Conservation (phyloP, 2,888 invertebrate species). For the Cryptocephalus primarius region DNA sequence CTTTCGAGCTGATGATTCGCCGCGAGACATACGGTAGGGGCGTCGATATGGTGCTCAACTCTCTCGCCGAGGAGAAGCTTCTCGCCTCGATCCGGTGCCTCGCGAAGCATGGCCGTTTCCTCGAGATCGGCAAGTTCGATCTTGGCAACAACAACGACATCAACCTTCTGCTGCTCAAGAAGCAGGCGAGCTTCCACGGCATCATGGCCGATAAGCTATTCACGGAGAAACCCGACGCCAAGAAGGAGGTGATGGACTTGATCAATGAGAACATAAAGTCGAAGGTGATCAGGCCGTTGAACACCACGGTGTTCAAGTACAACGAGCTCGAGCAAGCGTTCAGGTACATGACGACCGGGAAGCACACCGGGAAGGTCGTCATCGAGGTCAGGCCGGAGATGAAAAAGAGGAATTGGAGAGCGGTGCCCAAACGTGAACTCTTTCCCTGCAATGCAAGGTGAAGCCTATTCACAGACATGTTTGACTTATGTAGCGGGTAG, state of each 20-base stretch:
- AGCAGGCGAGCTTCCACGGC: slow-evolving; percentile 66
- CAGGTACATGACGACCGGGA: slow-evolving; percentile 52
- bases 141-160: slow-evolving; percentile 54
- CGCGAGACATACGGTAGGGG: slow-evolving; percentile 73
- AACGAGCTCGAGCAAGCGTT: slow-evolving; percentile 64
- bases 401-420: not conserved
- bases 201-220: slow-evolving; percentile 53
- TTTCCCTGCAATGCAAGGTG: too few species aligned
- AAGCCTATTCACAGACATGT: too few species aligned
- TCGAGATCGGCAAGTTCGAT: slow-evolving; percentile 83
- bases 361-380: slow-evolving; percentile 68
- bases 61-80: slow-evolving; percentile 84
- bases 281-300: slow-evolving; percentile 60
- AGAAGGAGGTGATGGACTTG: slow-evolving; percentile 1
- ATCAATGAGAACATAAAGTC: slow-evolving; percentile 6
- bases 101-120: slow-evolving; percentile 52
- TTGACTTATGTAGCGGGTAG: too few species aligned
- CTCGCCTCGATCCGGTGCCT: slow-evolving; percentile 56
- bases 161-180: slow-evolving; percentile 56
- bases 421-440: too few species aligned
- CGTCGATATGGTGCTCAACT: slow-evolving; percentile 86
- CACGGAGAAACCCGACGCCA: slow-evolving; percentile 4
- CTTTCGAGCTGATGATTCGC: slow-evolving; percentile 79
- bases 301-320: slow-evolving; percentile 49
- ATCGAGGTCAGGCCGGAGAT: slow-evolving; percentile 33